Base-by-base conservation (phyloP, 2,888 invertebrate genomes). In the Alcis repandata region DNA sequence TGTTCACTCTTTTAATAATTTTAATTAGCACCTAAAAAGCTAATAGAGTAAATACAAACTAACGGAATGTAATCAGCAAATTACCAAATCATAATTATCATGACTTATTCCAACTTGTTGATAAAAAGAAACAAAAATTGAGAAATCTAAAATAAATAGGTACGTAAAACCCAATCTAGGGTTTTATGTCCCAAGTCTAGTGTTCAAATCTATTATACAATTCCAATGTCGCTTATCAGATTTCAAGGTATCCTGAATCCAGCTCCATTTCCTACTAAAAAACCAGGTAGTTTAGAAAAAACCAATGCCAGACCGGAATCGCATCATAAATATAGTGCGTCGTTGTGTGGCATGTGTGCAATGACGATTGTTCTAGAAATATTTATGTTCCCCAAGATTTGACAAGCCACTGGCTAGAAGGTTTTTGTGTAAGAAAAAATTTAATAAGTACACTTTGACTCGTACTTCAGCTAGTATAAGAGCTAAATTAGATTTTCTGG, bases 161-260 rank as follows among this genome's bases (percentile, higher is more conserved):
- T 17, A 17, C 32, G 32, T 32, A 22, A 22, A 46, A 46, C 8
- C 1, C 13, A 46, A 22, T 32, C 48, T 15, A 40, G 53, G 22
- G 33, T 33, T 38, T 36, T 27, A 46, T 53, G 43, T 63, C 27
- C 51, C n/a, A 57, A 57, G 57, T 52, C 45, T 57, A 57, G 46
- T 59, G 40, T 58, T 53, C 20, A 59, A 53, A 59, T 63, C 9
- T 40, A 59, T 59, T 60, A 60, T 65, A 59, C 56, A 59, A 59
- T 65, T 65, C 40, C 51, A 60, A 65, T 60, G 65, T 20, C 65
- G 49, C 20, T 38, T 56, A 49, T 49, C 32, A 57, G 57, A 57
- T 60, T 53, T 51, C 60, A 61, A 64, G 59, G 65, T 57, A 57
- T 61, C 57, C 60, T 52, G 51, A 33, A 57, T 56, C 20, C 52